Evolutionary conservation across 92 coral and sea anemone species (phyloP), one percentile per base, ranked within the genome.

Genomic region (Zoanthus gigantus): DNA sequence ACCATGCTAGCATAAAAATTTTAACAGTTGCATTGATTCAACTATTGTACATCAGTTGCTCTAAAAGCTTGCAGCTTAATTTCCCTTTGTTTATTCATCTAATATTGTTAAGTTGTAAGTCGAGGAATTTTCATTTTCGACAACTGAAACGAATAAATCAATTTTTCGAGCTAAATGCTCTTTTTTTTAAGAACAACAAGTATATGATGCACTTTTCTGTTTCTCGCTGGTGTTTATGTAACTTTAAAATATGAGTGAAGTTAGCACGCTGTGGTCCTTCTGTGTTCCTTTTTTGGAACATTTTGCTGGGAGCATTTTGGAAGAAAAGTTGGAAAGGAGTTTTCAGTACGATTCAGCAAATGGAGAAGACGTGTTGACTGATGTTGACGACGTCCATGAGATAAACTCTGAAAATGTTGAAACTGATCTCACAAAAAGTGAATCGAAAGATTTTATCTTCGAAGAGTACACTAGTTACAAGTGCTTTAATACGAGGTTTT

Each of bases 251-350:
- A 69, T 71, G 75, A 45, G 45, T 13, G 48, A 71, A 14, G 75
- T 15, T 13, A 71, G 31, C 48, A 2, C 6, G 16, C 5, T 31
- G 16, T 31, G 30, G 42, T 34, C 75, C 75, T 71, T 71, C 45
- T 71, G 75, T 32, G 6, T 11, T 42, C 47, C 75, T 9, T 9
- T 69, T 2, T 7, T 69, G 45, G 74, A 69, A 15, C 46, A 69
- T 31, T 69, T 69, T 30, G 74, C 74, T 29, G 74, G 74, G 1
- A 69, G 74, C 45, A 69, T 69, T 30, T 31, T 69, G 45, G 74
- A 69, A 69, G 74, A 69, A 69, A 69, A 69, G 10, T 13, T 29
- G 15, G 74, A 69, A 32, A 69, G 46, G 16, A 69, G 74, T 31
- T 69, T 10, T 30, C 13, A 69, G 16, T 3, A 34, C 29, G 74